phyloP scores from a whole-genome alignment of 1,140 invertebrate genomes.

The Hycleus cichorii region DNA sequence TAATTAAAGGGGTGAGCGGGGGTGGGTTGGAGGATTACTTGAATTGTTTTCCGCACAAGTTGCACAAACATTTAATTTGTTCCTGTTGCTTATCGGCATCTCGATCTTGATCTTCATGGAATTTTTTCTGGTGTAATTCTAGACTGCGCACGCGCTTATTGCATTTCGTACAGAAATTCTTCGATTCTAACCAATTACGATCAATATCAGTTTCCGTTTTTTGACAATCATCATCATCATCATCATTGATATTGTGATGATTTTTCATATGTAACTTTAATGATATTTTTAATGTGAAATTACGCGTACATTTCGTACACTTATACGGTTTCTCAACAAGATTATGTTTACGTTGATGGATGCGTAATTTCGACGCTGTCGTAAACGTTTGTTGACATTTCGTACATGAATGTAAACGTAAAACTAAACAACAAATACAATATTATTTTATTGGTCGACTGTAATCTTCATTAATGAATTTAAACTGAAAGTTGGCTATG shows the following conservation, averaged over 20 bases:
- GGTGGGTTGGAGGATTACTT: background rate
- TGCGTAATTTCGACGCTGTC: constrained; percentile 54
- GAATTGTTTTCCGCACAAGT: constrained; percentile 21
- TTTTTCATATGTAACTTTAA: background rate
- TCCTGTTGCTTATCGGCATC: background rate
- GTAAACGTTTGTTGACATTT: constrained; percentile 7
- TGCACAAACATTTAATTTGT: constrained; percentile 6
- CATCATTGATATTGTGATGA: background rate
- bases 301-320: constrained; percentile 61
- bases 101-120: background rate
- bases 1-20: too few species aligned
- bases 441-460: too few species aligned
- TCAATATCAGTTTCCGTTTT: background rate
- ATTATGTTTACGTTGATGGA: constrained; percentile 63
- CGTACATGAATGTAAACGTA: constrained; percentile 5
- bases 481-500: too few species aligned
- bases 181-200: background rate
- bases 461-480: too few species aligned
- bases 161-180: constrained; percentile 11
- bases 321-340: constrained; percentile 69
- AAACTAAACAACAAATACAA: background rate
- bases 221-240: background rate
- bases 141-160: constrained; percentile 12
- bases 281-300: constrained; percentile 2
- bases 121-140: background rate